These are phyloP conservation scores for Fregetta grallaria DNA, from an alignment of 2,113 vertebrate genomes.

Conservation along the genomic window DNA sequence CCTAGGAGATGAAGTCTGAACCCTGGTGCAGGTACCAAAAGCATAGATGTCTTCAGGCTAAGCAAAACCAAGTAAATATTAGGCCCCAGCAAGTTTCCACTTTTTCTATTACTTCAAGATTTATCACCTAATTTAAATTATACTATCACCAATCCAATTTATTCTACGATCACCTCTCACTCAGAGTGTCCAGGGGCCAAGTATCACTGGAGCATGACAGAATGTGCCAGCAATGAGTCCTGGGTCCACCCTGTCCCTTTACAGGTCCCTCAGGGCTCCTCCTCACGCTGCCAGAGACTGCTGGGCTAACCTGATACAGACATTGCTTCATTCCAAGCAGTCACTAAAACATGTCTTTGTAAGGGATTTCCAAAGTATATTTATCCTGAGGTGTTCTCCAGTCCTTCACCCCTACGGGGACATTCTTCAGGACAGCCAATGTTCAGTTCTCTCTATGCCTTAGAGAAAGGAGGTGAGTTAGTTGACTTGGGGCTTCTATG, in stretches of 20 bases:
- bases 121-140: neutral
- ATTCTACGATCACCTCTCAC: neutral
- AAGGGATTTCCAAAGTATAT: slow-evolving; percentile 36
- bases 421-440: neutral
- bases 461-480: neutral
- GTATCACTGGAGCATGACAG: neutral
- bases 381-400: slow-evolving; percentile 18
- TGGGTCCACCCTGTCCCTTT: slow-evolving; percentile 9
- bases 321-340: slow-evolving; percentile 25
- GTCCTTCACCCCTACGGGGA: neutral
- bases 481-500: neutral
- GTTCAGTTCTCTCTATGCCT: neutral
- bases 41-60: neutral
- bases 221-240: slow-evolving; percentile 13
- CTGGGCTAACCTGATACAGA: slow-evolving; percentile 39
- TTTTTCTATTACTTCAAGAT: neutral
- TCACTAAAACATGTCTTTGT: slow-evolving; percentile 43
- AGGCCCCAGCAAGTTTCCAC: neutral
- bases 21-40: neutral
- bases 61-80: neutral
- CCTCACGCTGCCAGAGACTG: neutral
- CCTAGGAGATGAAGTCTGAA: neutral
- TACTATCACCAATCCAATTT: neutral
- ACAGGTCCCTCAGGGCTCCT: neutral
- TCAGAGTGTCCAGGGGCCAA: neutral